Conservation (phyloP, 2,797 vertebrate genomes). For the Anniella stebbinsi region DNA sequence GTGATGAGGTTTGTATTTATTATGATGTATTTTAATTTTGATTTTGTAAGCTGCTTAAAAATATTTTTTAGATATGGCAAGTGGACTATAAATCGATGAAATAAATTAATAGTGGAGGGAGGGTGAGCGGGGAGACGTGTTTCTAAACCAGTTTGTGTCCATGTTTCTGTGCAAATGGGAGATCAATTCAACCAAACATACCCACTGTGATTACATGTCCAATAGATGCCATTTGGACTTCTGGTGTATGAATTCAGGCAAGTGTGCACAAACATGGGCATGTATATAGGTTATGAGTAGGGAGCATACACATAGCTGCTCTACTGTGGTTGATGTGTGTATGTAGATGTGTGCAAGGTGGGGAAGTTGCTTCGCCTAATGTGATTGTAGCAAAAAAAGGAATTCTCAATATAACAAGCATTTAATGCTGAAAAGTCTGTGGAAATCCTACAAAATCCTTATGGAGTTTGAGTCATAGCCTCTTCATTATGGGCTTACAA, state of each 20-base stretch:
- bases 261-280: not conserved
- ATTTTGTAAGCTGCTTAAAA: no score
- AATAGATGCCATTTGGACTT: not conserved
- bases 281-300: not conserved
- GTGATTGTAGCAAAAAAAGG: not conserved
- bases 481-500: not conserved
- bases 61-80: no score
- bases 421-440: not conserved
- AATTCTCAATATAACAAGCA: not conserved
- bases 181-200: not conserved
- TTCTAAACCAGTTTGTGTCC: not conserved
- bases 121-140: not conserved
- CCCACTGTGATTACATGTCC: not conserved
- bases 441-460: not conserved
- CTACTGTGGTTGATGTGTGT: not conserved
- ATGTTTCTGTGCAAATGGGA: not conserved
- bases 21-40: no score
- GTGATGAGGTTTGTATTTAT: no score
- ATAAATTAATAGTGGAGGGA: not conserved
- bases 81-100: no score
- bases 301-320: not conserved
- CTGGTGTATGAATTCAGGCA: not conserved
- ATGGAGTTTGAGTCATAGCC: not conserved
- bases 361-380: not conserved
- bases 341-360: not conserved